Percentiles rank a stretch among this genome's conserved stretches.
Evolutionary conservation across 2,113 vertebrate species (phyloP).

Genomic region (Cervus canadensis): DNA sequence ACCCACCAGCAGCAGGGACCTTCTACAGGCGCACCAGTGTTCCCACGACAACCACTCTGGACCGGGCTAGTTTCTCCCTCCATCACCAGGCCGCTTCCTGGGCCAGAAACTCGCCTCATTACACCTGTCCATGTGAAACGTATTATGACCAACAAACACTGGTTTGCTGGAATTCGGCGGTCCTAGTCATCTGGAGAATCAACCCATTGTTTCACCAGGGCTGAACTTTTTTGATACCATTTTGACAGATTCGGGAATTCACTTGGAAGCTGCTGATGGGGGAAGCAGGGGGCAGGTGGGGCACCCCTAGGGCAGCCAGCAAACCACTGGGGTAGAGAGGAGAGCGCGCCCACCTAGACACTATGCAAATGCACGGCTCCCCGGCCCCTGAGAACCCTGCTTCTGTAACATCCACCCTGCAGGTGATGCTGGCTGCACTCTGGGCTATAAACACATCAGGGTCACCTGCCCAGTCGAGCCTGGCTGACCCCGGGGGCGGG

Average conservation of each 20-base stretch:
- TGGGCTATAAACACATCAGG: background rate
- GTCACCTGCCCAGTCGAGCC: background rate
- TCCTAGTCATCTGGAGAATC: background rate
- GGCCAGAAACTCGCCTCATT: background rate
- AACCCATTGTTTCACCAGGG: background rate
- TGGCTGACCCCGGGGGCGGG: background rate
- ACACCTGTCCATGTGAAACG: rapidly evolving
- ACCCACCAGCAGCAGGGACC: background rate
- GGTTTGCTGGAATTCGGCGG: background rate
- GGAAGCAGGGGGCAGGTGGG: background rate
- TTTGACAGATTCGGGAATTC: background rate
- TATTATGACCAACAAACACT: rapidly evolving
- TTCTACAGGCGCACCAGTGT: rapidly evolving
- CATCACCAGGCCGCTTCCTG: rapidly evolving
- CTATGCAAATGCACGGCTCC: background rate
- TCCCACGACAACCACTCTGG: rapidly evolving
- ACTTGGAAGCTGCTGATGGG: background rate
- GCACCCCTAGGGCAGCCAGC: rapidly evolving
- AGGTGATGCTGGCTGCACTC: background rate
- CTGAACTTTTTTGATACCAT: background rate
- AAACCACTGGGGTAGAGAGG: background rate
- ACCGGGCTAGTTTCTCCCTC: rapidly evolving
- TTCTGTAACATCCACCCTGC: background rate
- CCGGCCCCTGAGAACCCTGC: background rate
- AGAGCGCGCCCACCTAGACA: background rate